These are phyloP conservation scores for Pseudeuparius sepicola DNA, from an alignment of 2,888 invertebrate genomes.

Conservation along the genomic window DNA sequence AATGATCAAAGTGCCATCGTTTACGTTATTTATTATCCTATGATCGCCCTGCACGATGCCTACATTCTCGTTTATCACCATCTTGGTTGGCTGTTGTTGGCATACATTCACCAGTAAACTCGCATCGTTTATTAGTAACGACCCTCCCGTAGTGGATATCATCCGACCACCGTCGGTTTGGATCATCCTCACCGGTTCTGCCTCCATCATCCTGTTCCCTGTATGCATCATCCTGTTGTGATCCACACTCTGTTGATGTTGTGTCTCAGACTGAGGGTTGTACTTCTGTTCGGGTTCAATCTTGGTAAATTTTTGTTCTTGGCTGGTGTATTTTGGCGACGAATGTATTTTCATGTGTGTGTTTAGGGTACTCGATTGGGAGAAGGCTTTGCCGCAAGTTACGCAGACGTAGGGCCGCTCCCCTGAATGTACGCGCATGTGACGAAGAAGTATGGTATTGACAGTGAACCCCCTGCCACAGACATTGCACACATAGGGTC, in stretches of 20 bases:
- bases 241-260: too few species aligned
- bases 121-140: constrained; percentile 29
- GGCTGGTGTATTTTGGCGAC: constrained; percentile 32
- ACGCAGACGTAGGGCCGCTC: constrained; percentile 40
- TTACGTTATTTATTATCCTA: too few species aligned
- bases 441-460: constrained; percentile 38
- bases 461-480: constrained; percentile 41
- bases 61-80: constrained; percentile 34
- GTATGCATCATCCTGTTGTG: constrained; percentile 31
- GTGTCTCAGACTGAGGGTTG: too few species aligned
- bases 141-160: constrained; percentile 27
- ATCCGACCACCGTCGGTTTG: constrained; percentile 26
- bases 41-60: too few species aligned
- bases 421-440: constrained; percentile 40
- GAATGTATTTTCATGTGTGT: constrained; percentile 39
- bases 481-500: constrained; percentile 39
- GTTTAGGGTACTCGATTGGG: constrained; percentile 39
- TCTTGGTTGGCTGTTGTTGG: constrained; percentile 33
- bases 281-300: constrained; percentile 11
- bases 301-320: constrained; percentile 24
- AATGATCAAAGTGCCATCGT: constrained; percentile 31
- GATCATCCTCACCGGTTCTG: constrained; percentile 31
- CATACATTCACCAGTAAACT: constrained; percentile 34
- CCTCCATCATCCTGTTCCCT: constrained; percentile 33
- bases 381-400: constrained; percentile 40